Percentiles rank a stretch among this genome's conserved stretches.
Evolutionary conservation across 2,888 invertebrate species (phyloP).

Genomic region (Bursaphelenchus okinawaensis): DNA sequence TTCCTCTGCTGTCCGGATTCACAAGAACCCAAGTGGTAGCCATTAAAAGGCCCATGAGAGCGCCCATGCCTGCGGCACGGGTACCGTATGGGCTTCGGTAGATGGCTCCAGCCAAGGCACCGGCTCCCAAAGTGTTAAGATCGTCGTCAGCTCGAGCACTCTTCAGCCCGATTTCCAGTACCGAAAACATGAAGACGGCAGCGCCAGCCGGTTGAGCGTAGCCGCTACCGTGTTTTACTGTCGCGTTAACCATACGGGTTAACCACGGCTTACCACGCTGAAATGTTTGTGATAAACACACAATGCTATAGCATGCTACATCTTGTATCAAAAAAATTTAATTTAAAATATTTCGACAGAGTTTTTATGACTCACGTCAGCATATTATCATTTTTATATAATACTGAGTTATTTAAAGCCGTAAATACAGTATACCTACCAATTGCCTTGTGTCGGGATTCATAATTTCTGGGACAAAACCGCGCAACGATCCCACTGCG

Average conservation of each 20-base stretch:
- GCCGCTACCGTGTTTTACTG: conserved; percentile 54
- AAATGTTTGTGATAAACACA: too few species aligned
- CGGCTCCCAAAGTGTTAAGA: conserved; percentile 50
- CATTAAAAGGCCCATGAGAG: conserved; percentile 37
- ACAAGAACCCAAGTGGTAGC: conserved; percentile 43
- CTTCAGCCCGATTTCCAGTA: conserved; percentile 46
- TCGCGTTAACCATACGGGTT: conserved; percentile 54
- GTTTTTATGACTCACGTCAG: too few species aligned
- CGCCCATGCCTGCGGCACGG: conserved; percentile 42
- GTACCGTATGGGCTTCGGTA: conserved; percentile 52
- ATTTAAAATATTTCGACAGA: too few species aligned
- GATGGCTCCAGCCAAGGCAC: conserved; percentile 53
- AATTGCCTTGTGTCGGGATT: conserved; percentile 50
- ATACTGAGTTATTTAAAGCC: too few species aligned
- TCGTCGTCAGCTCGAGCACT: conserved; percentile 49
- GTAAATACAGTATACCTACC: too few species aligned
- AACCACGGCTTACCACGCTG: conserved; percentile 42
- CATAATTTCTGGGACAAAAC: conserved; percentile 46
- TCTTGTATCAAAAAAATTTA: too few species aligned
- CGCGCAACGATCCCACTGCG: conserved; percentile 45
- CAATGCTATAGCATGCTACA: too few species aligned
- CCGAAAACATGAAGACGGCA: conserved; percentile 52
- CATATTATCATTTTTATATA: too few species aligned
- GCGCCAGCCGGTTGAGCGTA: conserved; percentile 52
- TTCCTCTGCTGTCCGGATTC: conserved; percentile 46